phyloP scores from a whole-genome alignment of 2,113 vertebrate species.

The Rhegmatorhina hoffmannsi region DNA sequence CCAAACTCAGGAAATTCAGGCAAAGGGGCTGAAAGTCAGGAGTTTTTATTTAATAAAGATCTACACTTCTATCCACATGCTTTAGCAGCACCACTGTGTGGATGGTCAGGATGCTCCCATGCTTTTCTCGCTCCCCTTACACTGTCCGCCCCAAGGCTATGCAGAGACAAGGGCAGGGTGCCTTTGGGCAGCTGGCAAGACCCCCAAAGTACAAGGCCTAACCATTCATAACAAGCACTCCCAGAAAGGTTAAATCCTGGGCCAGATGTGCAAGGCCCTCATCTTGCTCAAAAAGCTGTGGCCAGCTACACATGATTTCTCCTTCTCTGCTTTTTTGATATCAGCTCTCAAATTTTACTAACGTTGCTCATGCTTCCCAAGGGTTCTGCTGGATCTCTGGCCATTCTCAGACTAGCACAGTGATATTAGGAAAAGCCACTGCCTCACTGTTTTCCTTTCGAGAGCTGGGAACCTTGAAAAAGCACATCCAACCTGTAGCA shows the following conservation, averaged over 20 bases:
- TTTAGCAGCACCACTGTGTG: neutral
- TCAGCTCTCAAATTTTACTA: neutral
- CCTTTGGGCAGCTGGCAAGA: neutral
- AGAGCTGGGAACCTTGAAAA: neutral
- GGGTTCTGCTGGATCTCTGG: neutral
- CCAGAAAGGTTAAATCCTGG: neutral
- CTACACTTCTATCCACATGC: accelerated
- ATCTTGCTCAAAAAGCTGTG: neutral
- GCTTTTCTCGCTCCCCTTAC: neutral
- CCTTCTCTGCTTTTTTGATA: neutral
- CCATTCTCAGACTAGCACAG: neutral
- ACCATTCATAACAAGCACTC: accelerated
- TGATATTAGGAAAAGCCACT: neutral
- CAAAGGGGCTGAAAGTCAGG: neutral
- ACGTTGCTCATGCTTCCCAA: neutral
- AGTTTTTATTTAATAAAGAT: neutral
- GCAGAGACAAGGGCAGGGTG: neutral
- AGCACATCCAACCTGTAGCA: neutral
- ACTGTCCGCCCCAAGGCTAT: neutral
- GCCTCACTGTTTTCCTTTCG: neutral
- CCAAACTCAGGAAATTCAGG: neutral
- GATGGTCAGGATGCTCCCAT: neutral
- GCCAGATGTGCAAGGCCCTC: neutral
- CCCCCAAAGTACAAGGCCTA: neutral
- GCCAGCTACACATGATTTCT: neutral